A percentile compares a stretch with the other conserved stretches of the same genome.
Evolutionary conservation across 1,140 invertebrate genomes (phyloP).

Genomic region (Drosophila ironensis): DNA sequence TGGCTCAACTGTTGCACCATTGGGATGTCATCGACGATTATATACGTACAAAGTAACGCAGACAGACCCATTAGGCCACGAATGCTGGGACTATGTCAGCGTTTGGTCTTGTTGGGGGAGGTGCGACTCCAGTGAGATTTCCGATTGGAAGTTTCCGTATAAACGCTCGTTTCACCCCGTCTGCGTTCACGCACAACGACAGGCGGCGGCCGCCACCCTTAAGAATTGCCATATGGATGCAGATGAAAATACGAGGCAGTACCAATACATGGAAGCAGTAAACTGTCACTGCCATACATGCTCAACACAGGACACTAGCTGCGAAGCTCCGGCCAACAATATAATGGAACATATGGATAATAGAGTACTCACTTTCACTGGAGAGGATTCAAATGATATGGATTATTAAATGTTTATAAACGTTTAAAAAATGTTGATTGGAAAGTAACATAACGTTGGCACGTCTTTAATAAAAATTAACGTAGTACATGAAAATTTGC

Average conservation of each 20-base stretch:
- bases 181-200: slow-evolving; percentile 88
- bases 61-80: slow-evolving; percentile 54
- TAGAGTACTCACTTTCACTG: slow-evolving; percentile 57
- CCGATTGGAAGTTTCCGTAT: slow-evolving; percentile 93
- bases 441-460: slow-evolving; percentile 2
- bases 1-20: slow-evolving; percentile 54
- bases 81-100: slow-evolving; percentile 85
- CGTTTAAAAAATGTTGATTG: neutral
- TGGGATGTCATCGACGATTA: slow-evolving; percentile 82
- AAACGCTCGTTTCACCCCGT: slow-evolving; percentile 92
- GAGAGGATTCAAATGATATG: slow-evolving; percentile 54
- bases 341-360: slow-evolving; percentile 42
- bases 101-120: slow-evolving; percentile 92
- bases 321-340: slow-evolving; percentile 75
- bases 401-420: slow-evolving; percentile 57
- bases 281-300: slow-evolving; percentile 84
- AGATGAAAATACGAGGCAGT: slow-evolving; percentile 82
- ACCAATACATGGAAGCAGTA: slow-evolving; percentile 86
- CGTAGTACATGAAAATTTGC: too few relatives aligned
- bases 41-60: slow-evolving; percentile 82
- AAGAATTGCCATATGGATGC: slow-evolving; percentile 86
- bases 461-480: slow-evolving; percentile 33
- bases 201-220: slow-evolving; percentile 83
- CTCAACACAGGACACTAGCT: slow-evolving; percentile 77
- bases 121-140: slow-evolving; percentile 92